These are phyloP conservation scores for Druon quercuslanigerum DNA, from an alignment of 1,140 invertebrate genomes.

Conservation along the genomic window DNA sequence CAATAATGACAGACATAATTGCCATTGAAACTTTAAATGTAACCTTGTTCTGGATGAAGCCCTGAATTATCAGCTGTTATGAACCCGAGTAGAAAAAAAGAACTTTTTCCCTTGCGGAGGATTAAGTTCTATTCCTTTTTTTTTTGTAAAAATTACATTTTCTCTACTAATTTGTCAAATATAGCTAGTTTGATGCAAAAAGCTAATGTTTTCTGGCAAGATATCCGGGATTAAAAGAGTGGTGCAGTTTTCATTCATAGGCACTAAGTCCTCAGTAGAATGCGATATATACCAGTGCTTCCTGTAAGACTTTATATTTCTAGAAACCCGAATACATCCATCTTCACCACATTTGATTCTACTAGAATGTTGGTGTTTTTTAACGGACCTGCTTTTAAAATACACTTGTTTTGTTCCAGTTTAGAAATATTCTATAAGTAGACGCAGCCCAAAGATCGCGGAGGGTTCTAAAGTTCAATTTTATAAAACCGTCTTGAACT, in stretches of 20 bases:
- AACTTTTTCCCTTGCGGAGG: neutral
- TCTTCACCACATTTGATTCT: neutral
- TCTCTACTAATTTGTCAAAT: neutral
- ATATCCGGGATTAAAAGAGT: neutral
- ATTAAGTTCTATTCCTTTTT: neutral
- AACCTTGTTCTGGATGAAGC: conserved; percentile 39
- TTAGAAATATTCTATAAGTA: neutral
- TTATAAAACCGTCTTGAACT: too few species aligned
- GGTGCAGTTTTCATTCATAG: neutral
- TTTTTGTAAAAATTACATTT: neutral
- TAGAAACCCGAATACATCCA: neutral
- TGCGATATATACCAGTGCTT: neutral
- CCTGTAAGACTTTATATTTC: neutral
- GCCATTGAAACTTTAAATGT: conserved; percentile 33
- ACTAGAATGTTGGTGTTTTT: neutral
- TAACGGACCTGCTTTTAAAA: neutral
- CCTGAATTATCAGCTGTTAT: conserved; percentile 40
- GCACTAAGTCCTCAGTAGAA: neutral
- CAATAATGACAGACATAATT: conserved; percentile 41
- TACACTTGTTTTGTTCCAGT: neutral
- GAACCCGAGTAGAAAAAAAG: conserved; percentile 38
- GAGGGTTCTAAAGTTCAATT: too few species aligned
- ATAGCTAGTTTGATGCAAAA: neutral
- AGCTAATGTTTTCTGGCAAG: neutral
- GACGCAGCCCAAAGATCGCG: too few species aligned